phyloP scores from a whole-genome alignment of 2,797 vertebrate species.

The Eremophila alpestris region DNA sequence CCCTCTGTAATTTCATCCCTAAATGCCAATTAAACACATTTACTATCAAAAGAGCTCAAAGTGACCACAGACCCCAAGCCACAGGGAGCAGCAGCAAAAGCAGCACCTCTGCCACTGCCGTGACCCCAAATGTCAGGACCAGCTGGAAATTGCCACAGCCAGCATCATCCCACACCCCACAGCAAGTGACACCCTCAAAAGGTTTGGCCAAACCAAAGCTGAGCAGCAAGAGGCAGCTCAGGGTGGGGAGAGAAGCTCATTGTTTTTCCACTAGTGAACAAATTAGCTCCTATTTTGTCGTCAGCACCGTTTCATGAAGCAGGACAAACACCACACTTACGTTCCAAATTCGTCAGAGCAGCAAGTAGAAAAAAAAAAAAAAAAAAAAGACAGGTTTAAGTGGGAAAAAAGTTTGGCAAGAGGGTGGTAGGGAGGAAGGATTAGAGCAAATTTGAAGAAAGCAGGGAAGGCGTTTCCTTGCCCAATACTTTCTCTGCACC shows the following conservation, averaged over 20 bases:
- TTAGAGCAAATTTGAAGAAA: background rate
- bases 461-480: background rate
- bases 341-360: background rate
- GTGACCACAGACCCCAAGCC: background rate
- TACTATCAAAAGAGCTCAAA: background rate
- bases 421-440: background rate
- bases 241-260: background rate
- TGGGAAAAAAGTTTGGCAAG: background rate
- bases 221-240: background rate
- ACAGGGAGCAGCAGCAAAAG: background rate
- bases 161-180: accelerated
- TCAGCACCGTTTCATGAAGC: background rate
- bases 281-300: background rate
- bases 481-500: background rate
- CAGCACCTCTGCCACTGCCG: background rate
- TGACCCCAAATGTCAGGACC: background rate
- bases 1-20: background rate
- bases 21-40: background rate
- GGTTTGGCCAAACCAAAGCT: background rate
- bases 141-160: background rate
- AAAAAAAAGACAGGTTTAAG: background rate
- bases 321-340: background rate
- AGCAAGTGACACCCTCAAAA: background rate
- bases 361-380: background rate
- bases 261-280: background rate